Conservation (phyloP, 30 jellyfish, hydroid and myxozoan species). For the Cassiopea andromeda region DNA sequence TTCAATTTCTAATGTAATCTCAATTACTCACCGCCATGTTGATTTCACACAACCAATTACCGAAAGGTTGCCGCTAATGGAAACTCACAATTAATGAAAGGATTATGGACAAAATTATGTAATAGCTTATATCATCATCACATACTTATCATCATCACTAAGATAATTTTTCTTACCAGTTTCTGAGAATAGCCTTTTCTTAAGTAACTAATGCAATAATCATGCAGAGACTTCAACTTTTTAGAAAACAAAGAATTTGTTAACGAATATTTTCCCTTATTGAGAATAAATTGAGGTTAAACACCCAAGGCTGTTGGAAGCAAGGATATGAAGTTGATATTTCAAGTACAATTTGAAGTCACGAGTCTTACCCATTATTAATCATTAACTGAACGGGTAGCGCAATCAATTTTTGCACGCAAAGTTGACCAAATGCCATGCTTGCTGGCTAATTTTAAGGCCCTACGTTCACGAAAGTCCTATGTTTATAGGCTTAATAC, state of each 20-base stretch:
- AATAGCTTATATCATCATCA: background rate
- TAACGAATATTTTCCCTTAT: background rate
- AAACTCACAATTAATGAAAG: background rate
- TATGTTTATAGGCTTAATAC: too few species aligned
- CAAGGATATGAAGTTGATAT: too few species aligned
- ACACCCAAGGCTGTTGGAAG: too few species aligned
- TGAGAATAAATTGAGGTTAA: too few species aligned
- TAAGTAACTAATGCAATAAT: conserved; percentile 11
- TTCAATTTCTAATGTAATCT: background rate
- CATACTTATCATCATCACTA: background rate
- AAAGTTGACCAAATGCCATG: too few species aligned
- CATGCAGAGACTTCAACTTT: background rate
- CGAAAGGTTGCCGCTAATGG: background rate
- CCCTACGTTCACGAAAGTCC: too few species aligned
- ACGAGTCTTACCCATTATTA: too few species aligned
- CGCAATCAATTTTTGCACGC: too few species aligned
- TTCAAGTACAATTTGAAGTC: too few species aligned
- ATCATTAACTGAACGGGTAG: too few species aligned
- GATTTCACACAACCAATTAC: conserved; percentile 1
- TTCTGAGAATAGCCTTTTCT: background rate
- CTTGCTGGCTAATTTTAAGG: too few species aligned
- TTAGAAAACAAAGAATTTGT: background rate
- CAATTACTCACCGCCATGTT: background rate
- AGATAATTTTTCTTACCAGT: background rate
- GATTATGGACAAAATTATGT: background rate